Percentiles rank a stretch among this genome's conserved stretches.
Conservation (phyloP, 2,888 invertebrate genomes). For the Corythucha ciliata region DNA sequence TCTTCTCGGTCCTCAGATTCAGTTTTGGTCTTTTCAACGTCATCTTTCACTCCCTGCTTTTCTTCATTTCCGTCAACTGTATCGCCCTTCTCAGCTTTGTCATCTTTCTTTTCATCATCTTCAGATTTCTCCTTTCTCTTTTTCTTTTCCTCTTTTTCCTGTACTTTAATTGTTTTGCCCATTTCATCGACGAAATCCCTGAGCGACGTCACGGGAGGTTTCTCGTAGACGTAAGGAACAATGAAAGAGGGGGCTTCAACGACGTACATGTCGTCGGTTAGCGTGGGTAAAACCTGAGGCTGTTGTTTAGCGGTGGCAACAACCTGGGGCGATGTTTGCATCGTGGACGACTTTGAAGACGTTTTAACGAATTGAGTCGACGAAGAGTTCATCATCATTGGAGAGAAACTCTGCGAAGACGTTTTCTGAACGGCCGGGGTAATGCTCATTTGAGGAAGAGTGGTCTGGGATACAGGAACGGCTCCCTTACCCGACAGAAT, state of each 20-base stretch:
- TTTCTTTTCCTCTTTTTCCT: constrained; percentile 42
- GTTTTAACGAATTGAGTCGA: constrained; percentile 5
- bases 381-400: background rate
- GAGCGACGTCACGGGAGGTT: constrained; percentile 69
- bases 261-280: constrained; percentile 87
- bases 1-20: constrained; percentile 41
- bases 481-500: constrained; percentile 55
- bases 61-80: constrained; percentile 45
- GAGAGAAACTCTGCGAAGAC: background rate
- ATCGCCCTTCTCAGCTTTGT: constrained; percentile 33
- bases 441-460: constrained; percentile 26
- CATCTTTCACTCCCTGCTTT: constrained; percentile 40
- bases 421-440: constrained; percentile 19
- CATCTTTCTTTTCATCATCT: constrained; percentile 41
- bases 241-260: constrained; percentile 88
- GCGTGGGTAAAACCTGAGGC: constrained; percentile 56
- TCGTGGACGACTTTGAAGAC: no score
- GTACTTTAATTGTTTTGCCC: constrained; percentile 41
- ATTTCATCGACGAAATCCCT: constrained; percentile 59
- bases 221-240: constrained; percentile 87
- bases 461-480: constrained; percentile 41
- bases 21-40: constrained; percentile 39
- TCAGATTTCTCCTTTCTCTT: constrained; percentile 42
- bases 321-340: background rate
- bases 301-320: constrained; percentile 5